Evolutionary conservation across 1,140 invertebrate genomes (phyloP), one percentile per base, ranked within the genome.

Genomic region (Bombus pascuorum): DNA sequence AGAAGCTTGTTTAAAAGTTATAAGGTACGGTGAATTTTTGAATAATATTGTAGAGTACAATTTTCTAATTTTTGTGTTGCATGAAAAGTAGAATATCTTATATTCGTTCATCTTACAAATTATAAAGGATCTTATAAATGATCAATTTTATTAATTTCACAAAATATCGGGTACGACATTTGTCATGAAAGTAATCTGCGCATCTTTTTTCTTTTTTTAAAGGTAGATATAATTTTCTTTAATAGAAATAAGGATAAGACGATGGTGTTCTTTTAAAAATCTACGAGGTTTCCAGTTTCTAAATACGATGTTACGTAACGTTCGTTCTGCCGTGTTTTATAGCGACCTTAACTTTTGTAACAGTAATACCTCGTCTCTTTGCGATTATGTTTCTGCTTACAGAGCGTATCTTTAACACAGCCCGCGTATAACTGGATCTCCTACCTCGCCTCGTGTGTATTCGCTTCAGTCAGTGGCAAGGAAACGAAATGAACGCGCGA

Each of bases 371-470:
- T 62, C 65, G 71, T 44, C 75, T 79, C 85, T 81, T 83, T 88
- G 90, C 78, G 90, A 86, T 89, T 89, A 89, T 88, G 87, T 89
- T 89, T 89, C 88, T 88, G 89, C 83, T 86, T 87, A 91, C 80
- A 73, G 90, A 90, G 89, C 89, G 89, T 90, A 68, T 89, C 89
- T 89, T 89, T 84, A 89, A 87, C 85, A 42, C 85, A 68, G 32
- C 73, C 70, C 57, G 18, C 62, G 85, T 81, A 87, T 90, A 90
- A 90, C 89, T 89, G 89, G 89, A 90, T 81, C 86, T 85, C 85
- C 39, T 62, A 73, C 59, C 34, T 76, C 53, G 65, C 39, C 28
- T 73, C 66, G 25, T 53, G 81, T 70, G 76, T 88, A 86, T 88
- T 89, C 86, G 87, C 86, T 81, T 82, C 77, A 79, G 74, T 88